Evolutionary conservation across 1,140 invertebrate genomes (phyloP).

Genomic region (Papilio xuthus): DNA sequence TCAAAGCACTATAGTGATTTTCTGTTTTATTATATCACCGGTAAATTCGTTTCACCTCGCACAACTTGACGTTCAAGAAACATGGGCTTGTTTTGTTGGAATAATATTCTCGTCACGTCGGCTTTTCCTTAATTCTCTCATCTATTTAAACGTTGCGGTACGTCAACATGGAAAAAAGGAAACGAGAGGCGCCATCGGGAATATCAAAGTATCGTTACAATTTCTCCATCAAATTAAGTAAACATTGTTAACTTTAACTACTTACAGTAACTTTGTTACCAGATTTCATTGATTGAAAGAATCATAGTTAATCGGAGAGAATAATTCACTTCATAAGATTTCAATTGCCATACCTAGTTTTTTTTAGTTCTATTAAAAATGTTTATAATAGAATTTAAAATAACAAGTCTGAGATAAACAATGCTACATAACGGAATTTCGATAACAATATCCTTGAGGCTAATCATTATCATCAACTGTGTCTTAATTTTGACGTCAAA

Average conservation of each 20-base stretch:
- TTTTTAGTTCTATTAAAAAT: no score
- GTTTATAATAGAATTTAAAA: no score
- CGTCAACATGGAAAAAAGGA: slow-evolving; percentile 35
- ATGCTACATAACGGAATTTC: no score
- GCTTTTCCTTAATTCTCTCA: slow-evolving; percentile 38
- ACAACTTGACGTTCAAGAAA: slow-evolving; percentile 8
- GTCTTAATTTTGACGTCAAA: no score
- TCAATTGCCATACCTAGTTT: no score
- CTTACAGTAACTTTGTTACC: neutral
- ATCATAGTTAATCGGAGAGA: neutral
- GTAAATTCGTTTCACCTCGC: slow-evolving; percentile 2
- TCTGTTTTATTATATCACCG: neutral
- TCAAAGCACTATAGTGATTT: neutral
- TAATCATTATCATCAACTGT: no score
- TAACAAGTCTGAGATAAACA: no score
- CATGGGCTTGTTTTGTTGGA: slow-evolving; percentile 29
- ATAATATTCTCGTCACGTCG: slow-evolving; percentile 36
- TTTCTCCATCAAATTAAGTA: slow-evolving; percentile 24
- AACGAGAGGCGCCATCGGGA: slow-evolving; percentile 24
- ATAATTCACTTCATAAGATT: neutral
- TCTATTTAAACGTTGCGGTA: slow-evolving; percentile 36
- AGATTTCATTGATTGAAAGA: neutral
- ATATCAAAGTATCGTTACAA: slow-evolving; percentile 32
- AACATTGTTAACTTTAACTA: slow-evolving; percentile 16
- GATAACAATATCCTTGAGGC: no score